Evolutionary conservation across 1,140 invertebrate genomes (phyloP), one percentile per base, ranked within the genome.

Genomic region (Dinoponera quadriceps): DNA sequence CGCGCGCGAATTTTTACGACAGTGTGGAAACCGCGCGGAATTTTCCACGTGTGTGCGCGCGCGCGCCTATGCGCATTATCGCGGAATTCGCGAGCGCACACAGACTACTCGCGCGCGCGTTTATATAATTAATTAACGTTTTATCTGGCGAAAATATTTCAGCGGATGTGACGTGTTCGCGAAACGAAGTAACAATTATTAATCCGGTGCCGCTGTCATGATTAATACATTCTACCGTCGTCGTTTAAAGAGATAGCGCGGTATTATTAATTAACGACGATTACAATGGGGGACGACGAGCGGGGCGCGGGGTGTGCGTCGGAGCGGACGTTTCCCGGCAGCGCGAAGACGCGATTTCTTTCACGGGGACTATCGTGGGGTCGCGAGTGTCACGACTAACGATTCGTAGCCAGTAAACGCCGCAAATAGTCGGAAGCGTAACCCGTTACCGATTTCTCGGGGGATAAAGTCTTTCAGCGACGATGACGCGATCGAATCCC

Each of bases 261-360:
- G 29, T 49, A 65, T 85, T 84, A 82, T 88, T 88, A 88, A 88
- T 88, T 87, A 86, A 86, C 59, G 82, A 66, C 29, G 16, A n/a
- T n/a, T n/a, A n/a, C n/a, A n/a, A n/a, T n/a, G n/a, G n/a, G n/a
- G n/a, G n/a, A n/a, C 11, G 62, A 27, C 66, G 72, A 72, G 69
- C 16, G 68, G 54, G 85, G 27, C 25, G n/a, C n/a, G n/a, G n/a
- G 65, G 5, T 22, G 25, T 14, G 38, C 4, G 11, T 44, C 20
- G 9, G 60, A 33, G 16, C 80, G 48, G 18, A n/a, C 33, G n/a
- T 65, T 83, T 75, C 62, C 38, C 18, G 38, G 25, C 25, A 55
- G 27, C 44, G 18, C 44, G 44, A 62, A 62, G 44, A 29, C 69
- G 27, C 44, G 69, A 82, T 81, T 66, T 75, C 38, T 11, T 44